These are phyloP conservation scores for Galemys pyrenaicus DNA, from an alignment of 2,113 vertebrate species.

Conservation along the genomic window DNA sequence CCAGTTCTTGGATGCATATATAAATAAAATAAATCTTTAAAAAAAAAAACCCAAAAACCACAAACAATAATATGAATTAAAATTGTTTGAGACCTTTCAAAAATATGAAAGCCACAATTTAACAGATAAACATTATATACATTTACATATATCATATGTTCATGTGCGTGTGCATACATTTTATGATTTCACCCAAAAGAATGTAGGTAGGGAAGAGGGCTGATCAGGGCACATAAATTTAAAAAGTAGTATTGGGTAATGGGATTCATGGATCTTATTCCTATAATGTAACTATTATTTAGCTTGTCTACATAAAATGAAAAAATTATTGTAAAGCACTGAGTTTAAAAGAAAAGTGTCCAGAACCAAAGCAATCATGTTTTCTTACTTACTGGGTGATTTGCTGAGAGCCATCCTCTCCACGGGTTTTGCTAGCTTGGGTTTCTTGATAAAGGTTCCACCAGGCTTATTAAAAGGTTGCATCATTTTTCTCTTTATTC, in stretches of 20 bases:
- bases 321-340: not conserved
- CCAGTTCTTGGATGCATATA: no score
- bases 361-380: not conserved
- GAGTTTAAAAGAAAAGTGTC: not conserved
- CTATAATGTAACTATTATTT: not conserved
- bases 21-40: not conserved
- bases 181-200: not conserved
- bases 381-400: conserved; percentile 86
- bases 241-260: not conserved
- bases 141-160: no score
- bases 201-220: conserved; percentile 34
- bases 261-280: not conserved
- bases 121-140: no score
- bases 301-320: conserved; percentile 9
- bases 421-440: conserved; percentile 88
- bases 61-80: not conserved
- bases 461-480: conserved; percentile 88
- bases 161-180: not conserved
- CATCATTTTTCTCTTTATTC: conserved; percentile 91
- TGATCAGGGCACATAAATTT: not conserved
- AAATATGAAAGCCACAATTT: not conserved
- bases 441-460: conserved; percentile 89
- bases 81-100: not conserved
- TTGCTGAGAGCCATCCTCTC: conserved; percentile 86
- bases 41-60: not conserved